Evolutionary conservation across 2,113 vertebrate species (phyloP).

Genomic region (Agapornis roseicollis): DNA sequence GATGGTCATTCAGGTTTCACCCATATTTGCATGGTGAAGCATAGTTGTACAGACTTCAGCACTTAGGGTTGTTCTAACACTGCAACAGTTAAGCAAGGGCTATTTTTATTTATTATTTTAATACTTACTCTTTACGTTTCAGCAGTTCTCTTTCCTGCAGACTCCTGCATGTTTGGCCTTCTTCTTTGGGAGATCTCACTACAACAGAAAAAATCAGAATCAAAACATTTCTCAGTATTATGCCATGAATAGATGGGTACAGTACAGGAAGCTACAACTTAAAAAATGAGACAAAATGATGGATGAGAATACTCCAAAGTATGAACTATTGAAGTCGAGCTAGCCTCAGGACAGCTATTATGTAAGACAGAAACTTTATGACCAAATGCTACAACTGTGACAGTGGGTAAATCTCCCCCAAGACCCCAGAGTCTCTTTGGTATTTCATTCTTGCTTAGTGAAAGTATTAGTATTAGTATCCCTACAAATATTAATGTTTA

Average conservation of each 20-base stretch:
- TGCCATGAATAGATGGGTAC: background rate
- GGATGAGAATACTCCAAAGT: background rate
- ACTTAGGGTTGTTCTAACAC: background rate
- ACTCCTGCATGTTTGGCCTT: background rate
- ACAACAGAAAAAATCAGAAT: background rate
- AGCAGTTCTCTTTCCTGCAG: background rate
- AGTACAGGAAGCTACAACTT: background rate
- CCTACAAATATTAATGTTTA: background rate
- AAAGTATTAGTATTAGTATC: background rate
- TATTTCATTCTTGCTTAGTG: background rate
- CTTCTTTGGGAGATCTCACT: background rate
- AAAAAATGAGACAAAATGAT: background rate
- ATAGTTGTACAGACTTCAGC: background rate
- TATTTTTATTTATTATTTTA: background rate
- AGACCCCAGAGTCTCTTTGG: background rate
- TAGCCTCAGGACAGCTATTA: background rate
- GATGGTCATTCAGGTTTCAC: background rate
- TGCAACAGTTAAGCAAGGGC: background rate
- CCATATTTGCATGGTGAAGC: background rate
- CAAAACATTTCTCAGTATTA: background rate
- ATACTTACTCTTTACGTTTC: conserved; percentile 24
- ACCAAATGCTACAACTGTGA: background rate
- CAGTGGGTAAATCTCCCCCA: background rate
- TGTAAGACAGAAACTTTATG: background rate
- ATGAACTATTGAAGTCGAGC: background rate